A percentile compares a stretch with the other conserved stretches of the same genome.
phyloP scores from a whole-genome alignment of 2,888 invertebrate genomes.

The Stenurella melanura region DNA sequence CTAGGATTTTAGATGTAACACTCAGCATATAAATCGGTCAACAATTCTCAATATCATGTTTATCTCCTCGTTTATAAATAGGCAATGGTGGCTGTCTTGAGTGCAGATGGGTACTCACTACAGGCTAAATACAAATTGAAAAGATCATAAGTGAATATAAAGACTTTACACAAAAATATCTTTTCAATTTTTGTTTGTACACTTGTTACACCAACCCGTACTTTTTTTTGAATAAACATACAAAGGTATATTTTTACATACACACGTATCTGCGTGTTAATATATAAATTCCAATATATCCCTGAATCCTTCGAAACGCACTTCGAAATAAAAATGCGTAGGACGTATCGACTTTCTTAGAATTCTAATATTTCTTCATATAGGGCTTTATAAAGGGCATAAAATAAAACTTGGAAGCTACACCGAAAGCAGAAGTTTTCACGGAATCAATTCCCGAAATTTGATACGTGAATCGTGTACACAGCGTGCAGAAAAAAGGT shows the following conservation, averaged over 20 bases:
- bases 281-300: constrained; percentile 1
- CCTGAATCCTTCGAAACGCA: not conserved
- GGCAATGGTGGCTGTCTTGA: no score
- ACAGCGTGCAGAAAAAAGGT: not conserved
- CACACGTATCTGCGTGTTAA: not conserved
- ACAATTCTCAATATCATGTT: no score
- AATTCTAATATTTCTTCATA: constrained; percentile 7
- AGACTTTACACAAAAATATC: no score
- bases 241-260: not conserved
- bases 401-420: constrained; percentile 1
- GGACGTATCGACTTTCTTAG: not conserved
- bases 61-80: no score
- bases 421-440: not conserved
- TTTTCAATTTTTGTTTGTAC: no score
- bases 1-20: no score
- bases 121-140: no score
- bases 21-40: no score
- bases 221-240: no score
- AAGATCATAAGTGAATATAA: no score
- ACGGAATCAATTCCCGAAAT: constrained; percentile 7
- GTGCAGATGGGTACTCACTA: no score
- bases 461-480: constrained; percentile 7
- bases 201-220: no score
- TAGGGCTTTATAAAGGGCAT: not conserved
- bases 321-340: constrained; percentile 7